Evolutionary conservation across 2,888 invertebrate species (phyloP), one percentile per base, ranked within the genome.

Genomic region (Bombylius major): DNA sequence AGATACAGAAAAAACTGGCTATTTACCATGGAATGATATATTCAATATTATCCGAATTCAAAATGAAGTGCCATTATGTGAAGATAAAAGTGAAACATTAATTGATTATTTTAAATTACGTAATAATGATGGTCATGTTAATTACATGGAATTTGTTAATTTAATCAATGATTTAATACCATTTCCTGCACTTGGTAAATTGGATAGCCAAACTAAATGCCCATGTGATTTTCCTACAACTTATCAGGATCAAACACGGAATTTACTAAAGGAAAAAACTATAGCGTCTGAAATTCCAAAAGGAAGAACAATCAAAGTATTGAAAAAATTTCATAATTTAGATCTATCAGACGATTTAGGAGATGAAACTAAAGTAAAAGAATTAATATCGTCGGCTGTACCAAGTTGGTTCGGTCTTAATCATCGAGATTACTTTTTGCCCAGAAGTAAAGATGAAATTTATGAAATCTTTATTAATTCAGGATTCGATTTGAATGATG

Each of bases 391-490:
- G 5, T 51, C 55, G 8, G 32, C 50, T 47, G 48, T 55, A 7
- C 14, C 55, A 6, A 32, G 14, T 4, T 6, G 3, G 5, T 51
- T 47, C 13, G 55, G 55, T 5, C 14, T 55, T 13, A 44, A 14
- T 6, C 55, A 55, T 48, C 33, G 48, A 7, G 55, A 55, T 47
- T 55, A 51, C 12, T 32, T 55, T 3, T 14, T 48, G 1, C 51
- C 51, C 4, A 36, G 55, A 13, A 47, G 3, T n/a, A 47, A 51
- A 46, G 51, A 55, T 4, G 55, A 55, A 12, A 51, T 55, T 34
- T 44, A 47, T 32, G 1, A 6, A 13, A 32, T 55, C n/a, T 50
- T 55, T 32, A 42, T 31, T 3, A 47, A 47, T 5, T 14, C 33
- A 13, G 47, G 12, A 14, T 34, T 47, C 23, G 14, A 47, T 12